phyloP scores from a whole-genome alignment of 2,888 invertebrate species.

The Ypsolopha scabrella region DNA sequence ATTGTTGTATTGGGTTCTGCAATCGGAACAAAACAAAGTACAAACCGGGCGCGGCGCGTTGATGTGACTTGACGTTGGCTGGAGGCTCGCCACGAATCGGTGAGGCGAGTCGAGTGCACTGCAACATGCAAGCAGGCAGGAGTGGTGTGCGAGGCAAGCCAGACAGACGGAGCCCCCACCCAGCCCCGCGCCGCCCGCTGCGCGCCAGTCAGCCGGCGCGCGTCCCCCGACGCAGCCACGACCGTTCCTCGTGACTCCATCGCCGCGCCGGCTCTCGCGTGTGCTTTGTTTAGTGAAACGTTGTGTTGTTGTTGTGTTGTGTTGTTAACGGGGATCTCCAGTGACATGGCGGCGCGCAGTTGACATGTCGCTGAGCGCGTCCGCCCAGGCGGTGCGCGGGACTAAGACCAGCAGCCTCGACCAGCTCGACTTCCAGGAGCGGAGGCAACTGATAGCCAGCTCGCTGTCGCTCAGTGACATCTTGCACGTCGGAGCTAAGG shows the following conservation, averaged over 20 bases:
- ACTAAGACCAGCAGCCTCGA: conserved; percentile 85
- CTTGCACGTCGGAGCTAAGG: conserved; percentile 77
- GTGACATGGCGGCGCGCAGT: conserved; percentile 58
- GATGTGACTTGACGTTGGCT: conserved; percentile 1
- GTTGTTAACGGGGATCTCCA: conserved; percentile 41
- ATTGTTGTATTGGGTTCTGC: not conserved
- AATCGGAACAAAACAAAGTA: conserved; percentile 1
- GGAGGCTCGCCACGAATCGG: conserved; percentile 1
- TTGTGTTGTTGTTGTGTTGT: conserved; percentile 33
- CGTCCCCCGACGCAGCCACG: conserved; percentile 60
- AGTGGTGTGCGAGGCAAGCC: conserved; percentile 61
- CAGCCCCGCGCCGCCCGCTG: conserved; percentile 34
- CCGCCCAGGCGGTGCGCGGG: conserved; percentile 65
- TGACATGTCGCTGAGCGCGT: conserved; percentile 68
- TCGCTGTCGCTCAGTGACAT: conserved; percentile 90
- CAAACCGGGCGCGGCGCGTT: conserved; percentile 3
- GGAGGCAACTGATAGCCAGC: conserved; percentile 89
- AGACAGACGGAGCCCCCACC: conserved; percentile 39
- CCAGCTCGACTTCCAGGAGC: conserved; percentile 92
- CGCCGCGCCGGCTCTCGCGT: conserved; percentile 34
- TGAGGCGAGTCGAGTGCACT: conserved; percentile 36
- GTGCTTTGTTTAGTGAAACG: conserved; percentile 53
- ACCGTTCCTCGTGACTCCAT: conserved; percentile 28
- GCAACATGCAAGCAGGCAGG: conserved; percentile 55
- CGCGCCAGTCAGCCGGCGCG: conserved; percentile 55